Percentiles rank a stretch among this genome's conserved stretches.
These are phyloP conservation scores for Cryptomyrus ogoouensis DNA, from an alignment of 2,113 vertebrate genomes.

Conservation along the genomic window DNA sequence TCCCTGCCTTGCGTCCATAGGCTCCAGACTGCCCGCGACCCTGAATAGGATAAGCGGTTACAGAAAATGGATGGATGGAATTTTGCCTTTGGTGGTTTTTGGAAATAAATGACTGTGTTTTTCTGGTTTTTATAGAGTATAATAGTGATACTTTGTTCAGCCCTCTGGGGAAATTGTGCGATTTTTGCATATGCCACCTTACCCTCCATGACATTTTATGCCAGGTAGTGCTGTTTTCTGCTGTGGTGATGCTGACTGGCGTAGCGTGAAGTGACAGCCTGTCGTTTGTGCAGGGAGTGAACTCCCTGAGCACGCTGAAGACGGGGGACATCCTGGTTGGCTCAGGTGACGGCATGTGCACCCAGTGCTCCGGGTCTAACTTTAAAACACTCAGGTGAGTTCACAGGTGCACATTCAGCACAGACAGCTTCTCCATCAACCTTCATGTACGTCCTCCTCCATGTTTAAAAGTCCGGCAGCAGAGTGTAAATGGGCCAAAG, in stretches of 20 bases:
- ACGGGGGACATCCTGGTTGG: constrained; percentile 72
- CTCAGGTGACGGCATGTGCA: constrained; percentile 69
- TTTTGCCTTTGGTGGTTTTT: background rate
- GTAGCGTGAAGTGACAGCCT: background rate
- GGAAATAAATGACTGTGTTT: background rate
- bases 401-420: background rate
- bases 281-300: constrained; percentile 67
- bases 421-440: background rate
- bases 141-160: background rate
- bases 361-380: constrained; percentile 66
- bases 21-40: background rate
- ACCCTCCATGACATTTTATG: background rate
- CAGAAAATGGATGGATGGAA: background rate
- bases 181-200: background rate
- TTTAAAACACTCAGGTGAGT: constrained; percentile 78
- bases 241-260: background rate
- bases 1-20: background rate
- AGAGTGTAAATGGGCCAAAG: background rate
- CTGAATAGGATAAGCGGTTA: background rate
- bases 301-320: constrained; percentile 60
- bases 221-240: background rate
- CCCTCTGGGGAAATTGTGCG: background rate
- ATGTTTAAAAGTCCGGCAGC: background rate
- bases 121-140: background rate
- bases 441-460: background rate